These are phyloP conservation scores for Phasia obesa DNA, from an alignment of 2,888 invertebrate genomes.

Conservation along the genomic window DNA sequence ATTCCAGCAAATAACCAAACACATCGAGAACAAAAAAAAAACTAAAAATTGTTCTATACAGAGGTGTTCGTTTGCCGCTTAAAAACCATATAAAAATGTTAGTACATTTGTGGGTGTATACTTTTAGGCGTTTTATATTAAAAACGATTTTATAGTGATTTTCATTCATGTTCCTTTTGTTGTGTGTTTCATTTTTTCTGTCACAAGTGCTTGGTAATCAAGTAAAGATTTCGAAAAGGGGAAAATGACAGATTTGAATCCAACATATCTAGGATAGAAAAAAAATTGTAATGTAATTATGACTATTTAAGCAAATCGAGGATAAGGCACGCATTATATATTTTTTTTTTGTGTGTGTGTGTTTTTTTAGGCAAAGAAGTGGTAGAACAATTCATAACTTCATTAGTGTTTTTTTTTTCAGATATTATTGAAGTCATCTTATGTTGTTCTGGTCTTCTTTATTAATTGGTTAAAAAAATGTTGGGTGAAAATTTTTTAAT, in stretches of 20 bases:
- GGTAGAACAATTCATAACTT: neutral
- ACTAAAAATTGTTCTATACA: neutral
- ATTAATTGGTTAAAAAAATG: neutral
- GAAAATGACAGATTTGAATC: constrained; percentile 7
- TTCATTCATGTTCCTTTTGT: neutral
- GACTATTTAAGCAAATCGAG: constrained; percentile 17
- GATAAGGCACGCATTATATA: constrained; percentile 8
- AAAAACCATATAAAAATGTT: constrained; percentile 27
- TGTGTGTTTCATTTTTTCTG: constrained; percentile 8
- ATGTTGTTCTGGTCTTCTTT: neutral
- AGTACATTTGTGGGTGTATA: constrained; percentile 9
- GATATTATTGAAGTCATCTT: neutral
- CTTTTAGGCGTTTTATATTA: constrained; percentile 32
- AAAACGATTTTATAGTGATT: constrained; percentile 13
- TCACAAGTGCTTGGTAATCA: constrained; percentile 47
- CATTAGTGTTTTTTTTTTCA: neutral
- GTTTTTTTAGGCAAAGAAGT: neutral
- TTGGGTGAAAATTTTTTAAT: too few species aligned
- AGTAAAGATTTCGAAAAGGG: constrained; percentile 14
- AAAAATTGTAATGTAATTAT: constrained; percentile 11
- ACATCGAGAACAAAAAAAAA: neutral
- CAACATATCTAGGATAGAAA: neutral
- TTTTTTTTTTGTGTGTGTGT: neutral
- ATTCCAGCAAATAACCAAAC: constrained; percentile 36
- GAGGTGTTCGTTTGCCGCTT: constrained; percentile 18